phyloP scores from a whole-genome alignment of 2,888 invertebrate species.

The Actias luna region DNA sequence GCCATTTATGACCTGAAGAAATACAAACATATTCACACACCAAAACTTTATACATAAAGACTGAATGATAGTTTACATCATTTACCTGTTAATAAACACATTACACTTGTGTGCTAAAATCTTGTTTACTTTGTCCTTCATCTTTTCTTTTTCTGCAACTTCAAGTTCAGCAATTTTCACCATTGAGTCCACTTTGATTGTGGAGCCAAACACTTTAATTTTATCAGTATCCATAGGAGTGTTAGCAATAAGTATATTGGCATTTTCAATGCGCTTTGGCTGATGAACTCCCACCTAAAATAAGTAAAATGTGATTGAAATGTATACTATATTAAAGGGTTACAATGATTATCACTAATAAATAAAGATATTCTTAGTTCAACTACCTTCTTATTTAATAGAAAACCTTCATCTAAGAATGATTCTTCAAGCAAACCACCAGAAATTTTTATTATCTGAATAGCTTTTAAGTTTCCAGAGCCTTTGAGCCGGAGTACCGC shows the following conservation, averaged over 20 bases:
- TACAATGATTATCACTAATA: too few relatives aligned
- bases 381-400: constrained; percentile 94
- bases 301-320: background rate
- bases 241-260: constrained; percentile 98
- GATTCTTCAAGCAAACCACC: constrained; percentile 97
- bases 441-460: constrained; percentile 98
- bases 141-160: constrained; percentile 98
- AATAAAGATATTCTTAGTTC: background rate
- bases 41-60: too few relatives aligned
- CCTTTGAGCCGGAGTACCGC: constrained; percentile 97
- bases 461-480: constrained; percentile 96
- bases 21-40: too few relatives aligned
- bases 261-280: constrained; percentile 97
- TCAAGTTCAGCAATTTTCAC: constrained; percentile 98
- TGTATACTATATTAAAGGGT: too few relatives aligned
- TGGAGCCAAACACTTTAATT: constrained; percentile 98
- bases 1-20: background rate
- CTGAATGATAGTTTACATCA: background rate
- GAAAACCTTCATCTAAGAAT: constrained; percentile 96
- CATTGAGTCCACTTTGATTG: constrained; percentile 95
- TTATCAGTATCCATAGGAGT: constrained; percentile 99
- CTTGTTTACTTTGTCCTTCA: constrained; percentile 99
- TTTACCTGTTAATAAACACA: constrained; percentile 96
- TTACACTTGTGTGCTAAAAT: constrained; percentile 97
- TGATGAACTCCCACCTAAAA: constrained; percentile 95